A percentile compares a stretch with the other conserved stretches of the same genome.
Evolutionary conservation across 2,888 invertebrate genomes (phyloP).

Genomic region (Phlogophora meticulosa): DNA sequence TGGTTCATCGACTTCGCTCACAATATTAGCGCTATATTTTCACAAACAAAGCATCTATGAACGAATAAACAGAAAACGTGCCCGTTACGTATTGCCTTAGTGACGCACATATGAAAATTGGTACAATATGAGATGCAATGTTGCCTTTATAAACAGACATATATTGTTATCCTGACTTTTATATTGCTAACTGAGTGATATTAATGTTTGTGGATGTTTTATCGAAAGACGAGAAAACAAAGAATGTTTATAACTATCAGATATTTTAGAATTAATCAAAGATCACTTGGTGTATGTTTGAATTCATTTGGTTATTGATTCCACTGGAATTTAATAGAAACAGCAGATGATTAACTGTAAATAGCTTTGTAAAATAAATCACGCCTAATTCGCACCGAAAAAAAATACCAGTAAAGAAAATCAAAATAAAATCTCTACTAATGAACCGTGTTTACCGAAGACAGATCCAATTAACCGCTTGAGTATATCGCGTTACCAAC

Average conservation of each 20-base stretch:
- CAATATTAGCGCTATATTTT: slow-evolving; percentile 49
- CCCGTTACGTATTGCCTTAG: slow-evolving; percentile 40
- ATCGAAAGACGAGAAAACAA: background rate
- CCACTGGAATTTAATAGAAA: too few species aligned
- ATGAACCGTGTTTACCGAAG: slow-evolving; percentile 53
- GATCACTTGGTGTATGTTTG: too few species aligned
- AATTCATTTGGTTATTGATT: too few species aligned
- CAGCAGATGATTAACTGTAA: too few species aligned
- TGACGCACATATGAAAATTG: slow-evolving; percentile 53
- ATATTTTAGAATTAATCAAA: background rate
- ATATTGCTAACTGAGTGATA: slow-evolving; percentile 40
- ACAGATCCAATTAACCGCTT: slow-evolving; percentile 62
- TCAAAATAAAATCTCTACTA: slow-evolving; percentile 38
- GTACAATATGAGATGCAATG: slow-evolving; percentile 55
- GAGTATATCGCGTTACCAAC: slow-evolving; percentile 69
- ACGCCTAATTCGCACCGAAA: background rate
- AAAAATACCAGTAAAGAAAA: slow-evolving; percentile 12
- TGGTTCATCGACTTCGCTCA: slow-evolving; percentile 19
- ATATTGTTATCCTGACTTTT: slow-evolving; percentile 15
- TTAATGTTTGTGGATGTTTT: slow-evolving; percentile 40
- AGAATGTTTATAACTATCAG: background rate
- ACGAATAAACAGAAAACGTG: slow-evolving; percentile 60
- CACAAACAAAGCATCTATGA: slow-evolving; percentile 47
- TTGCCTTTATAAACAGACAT: slow-evolving; percentile 47
- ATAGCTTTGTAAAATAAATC: background rate